Percentiles rank a stretch among this genome's conserved stretches.
Evolutionary conservation across 2,797 vertebrate genomes (phyloP).

Genomic region (Gouania willdenowi): DNA sequence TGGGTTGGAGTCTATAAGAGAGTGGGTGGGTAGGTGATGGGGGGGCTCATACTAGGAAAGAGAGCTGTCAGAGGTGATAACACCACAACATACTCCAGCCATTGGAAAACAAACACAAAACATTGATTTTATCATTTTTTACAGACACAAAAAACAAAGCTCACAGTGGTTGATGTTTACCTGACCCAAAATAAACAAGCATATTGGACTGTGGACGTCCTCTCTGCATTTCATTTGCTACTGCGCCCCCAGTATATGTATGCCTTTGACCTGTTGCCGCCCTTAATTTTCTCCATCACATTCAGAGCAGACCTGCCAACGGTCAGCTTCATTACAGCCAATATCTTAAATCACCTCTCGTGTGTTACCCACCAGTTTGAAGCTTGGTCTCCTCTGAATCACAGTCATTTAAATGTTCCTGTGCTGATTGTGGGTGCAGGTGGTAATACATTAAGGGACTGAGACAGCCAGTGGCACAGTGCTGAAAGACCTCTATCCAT

Average conservation of each 20-base stretch:
- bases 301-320: slow-evolving; percentile 79
- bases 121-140: slow-evolving; percentile 80
- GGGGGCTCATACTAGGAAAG: slow-evolving; percentile 41
- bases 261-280: slow-evolving; percentile 68
- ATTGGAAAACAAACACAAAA: slow-evolving; percentile 68
- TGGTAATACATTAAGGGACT: slow-evolving; percentile 85
- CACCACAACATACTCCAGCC: slow-evolving; percentile 48
- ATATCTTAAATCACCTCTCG: slow-evolving; percentile 83
- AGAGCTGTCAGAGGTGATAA: slow-evolving; percentile 67
- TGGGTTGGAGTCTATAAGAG: slow-evolving; percentile 35
- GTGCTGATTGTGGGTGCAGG: slow-evolving; percentile 78
- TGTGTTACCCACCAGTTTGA: slow-evolving; percentile 68
- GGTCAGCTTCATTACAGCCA: slow-evolving; percentile 81
- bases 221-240: slow-evolving; percentile 70
- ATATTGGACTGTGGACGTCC: slow-evolving; percentile 55
- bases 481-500: slow-evolving; percentile 79
- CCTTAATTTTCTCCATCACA: slow-evolving; percentile 79
- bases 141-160: slow-evolving; percentile 58
- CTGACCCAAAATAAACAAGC: slow-evolving; percentile 74
- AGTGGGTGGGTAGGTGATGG: no score
- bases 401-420: slow-evolving; percentile 80
- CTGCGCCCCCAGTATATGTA: slow-evolving; percentile 64
- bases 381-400: slow-evolving; percentile 74
- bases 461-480: slow-evolving; percentile 69
- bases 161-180: slow-evolving; percentile 66